A percentile compares a stretch with the other conserved stretches of the same genome.
These are phyloP conservation scores for Misgurnus anguillicaudatus DNA, from an alignment of 2,113 vertebrate genomes.

Conservation along the genomic window DNA sequence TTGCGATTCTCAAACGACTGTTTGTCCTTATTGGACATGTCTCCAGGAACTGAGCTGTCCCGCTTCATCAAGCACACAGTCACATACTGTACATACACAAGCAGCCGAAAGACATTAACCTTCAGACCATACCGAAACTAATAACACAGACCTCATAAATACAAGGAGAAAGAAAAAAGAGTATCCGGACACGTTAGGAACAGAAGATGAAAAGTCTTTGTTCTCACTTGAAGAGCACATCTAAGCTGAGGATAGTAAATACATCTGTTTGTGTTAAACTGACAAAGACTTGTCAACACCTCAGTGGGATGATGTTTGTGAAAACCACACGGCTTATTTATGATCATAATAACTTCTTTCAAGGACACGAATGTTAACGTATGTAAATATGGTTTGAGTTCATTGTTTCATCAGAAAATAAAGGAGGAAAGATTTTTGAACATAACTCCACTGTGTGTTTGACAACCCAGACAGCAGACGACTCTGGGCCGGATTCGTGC, in stretches of 20 bases:
- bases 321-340: background rate
- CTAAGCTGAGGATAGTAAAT: background rate
- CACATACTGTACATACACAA: slow-evolving; percentile 52
- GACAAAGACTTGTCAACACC: slow-evolving; percentile 7
- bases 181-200: background rate
- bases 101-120: slow-evolving; percentile 59
- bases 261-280: background rate
- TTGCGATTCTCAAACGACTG: background rate
- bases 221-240: background rate
- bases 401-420: background rate
- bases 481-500: too few relatives aligned
- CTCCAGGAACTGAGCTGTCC: slow-evolving; percentile 47
- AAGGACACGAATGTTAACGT: background rate
- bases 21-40: slow-evolving; percentile 16
- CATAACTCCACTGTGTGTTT: too few relatives aligned
- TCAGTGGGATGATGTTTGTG: slow-evolving; percentile 1
- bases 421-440: background rate
- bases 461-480: too few relatives aligned
- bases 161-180: slow-evolving; percentile 3
- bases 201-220: background rate
- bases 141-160: slow-evolving; percentile 57
- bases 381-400: background rate
- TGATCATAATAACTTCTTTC: slow-evolving; percentile 24
- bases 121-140: slow-evolving; percentile 57
- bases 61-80: slow-evolving; percentile 50